phyloP scores from a whole-genome alignment of 2,113 vertebrate genomes.

The Vombatus ursinus region DNA sequence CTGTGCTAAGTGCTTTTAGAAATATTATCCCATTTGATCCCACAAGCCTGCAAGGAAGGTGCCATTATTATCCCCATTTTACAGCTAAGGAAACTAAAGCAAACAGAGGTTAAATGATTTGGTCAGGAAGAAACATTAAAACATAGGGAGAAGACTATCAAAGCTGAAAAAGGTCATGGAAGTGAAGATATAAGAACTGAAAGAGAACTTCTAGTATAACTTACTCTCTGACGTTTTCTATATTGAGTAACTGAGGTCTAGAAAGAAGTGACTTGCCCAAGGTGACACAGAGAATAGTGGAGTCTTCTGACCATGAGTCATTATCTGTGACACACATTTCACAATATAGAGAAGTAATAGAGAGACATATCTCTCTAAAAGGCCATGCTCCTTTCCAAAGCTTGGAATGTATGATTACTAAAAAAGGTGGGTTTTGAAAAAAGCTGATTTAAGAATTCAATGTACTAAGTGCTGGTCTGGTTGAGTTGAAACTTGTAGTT shows the following conservation, averaged over 20 bases:
- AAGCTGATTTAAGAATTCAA: slow-evolving; percentile 19
- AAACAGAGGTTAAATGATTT: neutral
- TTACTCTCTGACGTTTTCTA: neutral
- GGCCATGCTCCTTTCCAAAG: slow-evolving; percentile 39
- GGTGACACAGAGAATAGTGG: neutral
- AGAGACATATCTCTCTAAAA: neutral
- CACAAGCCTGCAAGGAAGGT: neutral
- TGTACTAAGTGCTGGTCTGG: slow-evolving; percentile 18
- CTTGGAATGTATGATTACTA: slow-evolving; percentile 11
- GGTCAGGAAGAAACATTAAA: neutral
- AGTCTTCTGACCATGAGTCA: neutral
- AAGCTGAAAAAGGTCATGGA: neutral
- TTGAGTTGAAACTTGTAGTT: slow-evolving; percentile 17
- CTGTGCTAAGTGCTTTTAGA: too few species aligned
- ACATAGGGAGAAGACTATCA: neutral
- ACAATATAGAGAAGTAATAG: neutral
- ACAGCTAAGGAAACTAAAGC: neutral
- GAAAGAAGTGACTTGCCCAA: neutral
- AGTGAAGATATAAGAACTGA: neutral
- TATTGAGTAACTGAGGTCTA: neutral
- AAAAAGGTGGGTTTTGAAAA: slow-evolving; percentile 28
- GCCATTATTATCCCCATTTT: neutral
- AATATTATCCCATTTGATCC: neutral
- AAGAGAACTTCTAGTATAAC: neutral
- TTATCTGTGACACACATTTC: neutral